These are phyloP conservation scores for Siniperca obscura DNA, from an alignment of 2,797 vertebrate species.

Conservation along the genomic window DNA sequence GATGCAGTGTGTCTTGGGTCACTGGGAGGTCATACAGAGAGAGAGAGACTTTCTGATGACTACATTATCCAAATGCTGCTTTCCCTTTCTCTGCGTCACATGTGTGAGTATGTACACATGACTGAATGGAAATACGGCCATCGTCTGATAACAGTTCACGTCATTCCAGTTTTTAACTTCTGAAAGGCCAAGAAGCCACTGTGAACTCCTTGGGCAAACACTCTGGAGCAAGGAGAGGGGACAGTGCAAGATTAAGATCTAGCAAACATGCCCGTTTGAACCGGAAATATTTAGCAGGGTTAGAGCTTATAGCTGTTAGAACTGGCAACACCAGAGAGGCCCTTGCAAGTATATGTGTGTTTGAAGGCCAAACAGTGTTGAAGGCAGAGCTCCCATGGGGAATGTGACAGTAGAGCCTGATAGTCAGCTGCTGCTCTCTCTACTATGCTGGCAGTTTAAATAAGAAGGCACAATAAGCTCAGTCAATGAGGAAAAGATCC, in stretches of 20 bases:
- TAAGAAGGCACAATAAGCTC: constrained; percentile 73
- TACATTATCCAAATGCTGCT: constrained; percentile 38
- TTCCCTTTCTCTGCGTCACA: constrained; percentile 21
- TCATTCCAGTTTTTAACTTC: constrained; percentile 65
- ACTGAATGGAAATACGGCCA: constrained; percentile 58
- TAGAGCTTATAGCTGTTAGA: constrained; percentile 71
- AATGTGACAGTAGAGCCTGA: constrained; percentile 83
- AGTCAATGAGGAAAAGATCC: constrained; percentile 70
- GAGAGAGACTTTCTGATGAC: constrained; percentile 47
- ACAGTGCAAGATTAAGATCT: constrained; percentile 42
- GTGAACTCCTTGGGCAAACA: constrained; percentile 76
- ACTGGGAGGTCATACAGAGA: constrained; percentile 32
- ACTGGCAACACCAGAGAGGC: constrained; percentile 60
- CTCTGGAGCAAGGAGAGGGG: constrained; percentile 31
- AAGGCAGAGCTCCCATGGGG: constrained; percentile 83
- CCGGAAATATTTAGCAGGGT: constrained; percentile 78
- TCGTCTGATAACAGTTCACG: constrained; percentile 42
- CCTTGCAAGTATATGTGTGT: constrained; percentile 77
- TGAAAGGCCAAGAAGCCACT: constrained; percentile 54
- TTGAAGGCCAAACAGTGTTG: constrained; percentile 83
- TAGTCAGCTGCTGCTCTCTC: constrained; percentile 65
- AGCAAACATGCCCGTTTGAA: constrained; percentile 80
- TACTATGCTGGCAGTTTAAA: constrained; percentile 68
- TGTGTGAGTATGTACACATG: constrained; percentile 29
- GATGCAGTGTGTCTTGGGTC: constrained; percentile 34